These are phyloP conservation scores for Larimichthys crocea DNA, from an alignment of 2,113 vertebrate species.

Conservation along the genomic window DNA sequence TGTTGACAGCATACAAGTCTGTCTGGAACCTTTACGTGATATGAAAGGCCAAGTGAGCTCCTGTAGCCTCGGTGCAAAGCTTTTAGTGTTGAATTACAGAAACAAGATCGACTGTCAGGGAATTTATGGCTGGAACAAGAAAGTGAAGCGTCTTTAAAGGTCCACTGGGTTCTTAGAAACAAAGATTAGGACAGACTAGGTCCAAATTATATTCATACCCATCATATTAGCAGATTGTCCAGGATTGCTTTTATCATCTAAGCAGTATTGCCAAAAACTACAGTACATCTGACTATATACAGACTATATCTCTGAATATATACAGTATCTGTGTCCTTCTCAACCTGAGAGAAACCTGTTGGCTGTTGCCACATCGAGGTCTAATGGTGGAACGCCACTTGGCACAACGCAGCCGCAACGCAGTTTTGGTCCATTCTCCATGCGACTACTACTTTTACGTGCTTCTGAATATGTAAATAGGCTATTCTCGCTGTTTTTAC, in stretches of 20 bases:
- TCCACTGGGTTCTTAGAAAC: neutral
- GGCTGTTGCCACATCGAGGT: neutral
- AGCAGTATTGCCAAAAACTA: neutral
- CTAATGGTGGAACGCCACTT: neutral
- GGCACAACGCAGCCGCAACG: too few relatives aligned
- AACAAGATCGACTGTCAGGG: constrained; percentile 23
- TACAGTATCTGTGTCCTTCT: too few relatives aligned
- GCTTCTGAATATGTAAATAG: too few relatives aligned
- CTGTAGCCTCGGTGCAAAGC: constrained; percentile 3
- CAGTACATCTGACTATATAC: neutral
- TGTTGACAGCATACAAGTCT: constrained; percentile 39
- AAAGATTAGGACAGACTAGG: neutral
- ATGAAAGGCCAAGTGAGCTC: constrained; percentile 18
- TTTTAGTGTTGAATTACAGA: constrained; percentile 12
- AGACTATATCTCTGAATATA: neutral
- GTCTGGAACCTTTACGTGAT: constrained; percentile 21
- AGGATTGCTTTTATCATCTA: neutral
- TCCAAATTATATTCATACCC: neutral
- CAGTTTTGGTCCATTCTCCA: too few relatives aligned
- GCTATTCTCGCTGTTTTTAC: too few relatives aligned
- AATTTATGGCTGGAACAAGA: constrained; percentile 11
- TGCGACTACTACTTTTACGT: too few relatives aligned
- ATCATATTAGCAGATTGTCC: neutral
- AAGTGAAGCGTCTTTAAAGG: neutral
- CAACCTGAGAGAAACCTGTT: neutral